A percentile compares a stretch with the other conserved stretches of the same genome.
phyloP scores from a whole-genome alignment of 2,113 vertebrate species.

The Boulengerochromis microlepis region DNA sequence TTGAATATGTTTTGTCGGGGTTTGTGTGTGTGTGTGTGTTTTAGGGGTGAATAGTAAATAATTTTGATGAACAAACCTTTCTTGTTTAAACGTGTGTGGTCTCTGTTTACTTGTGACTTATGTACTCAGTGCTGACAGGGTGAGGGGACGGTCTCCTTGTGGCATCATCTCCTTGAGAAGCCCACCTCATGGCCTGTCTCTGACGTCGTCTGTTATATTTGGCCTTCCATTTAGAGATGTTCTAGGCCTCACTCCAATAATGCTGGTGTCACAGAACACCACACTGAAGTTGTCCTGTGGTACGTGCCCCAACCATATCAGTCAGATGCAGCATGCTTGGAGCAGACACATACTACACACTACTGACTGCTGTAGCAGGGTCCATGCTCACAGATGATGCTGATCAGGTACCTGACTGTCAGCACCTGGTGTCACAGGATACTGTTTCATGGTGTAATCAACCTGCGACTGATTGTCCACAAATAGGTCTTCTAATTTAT shows the following conservation, averaged over 20 bases:
- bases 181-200: background rate
- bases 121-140: background rate
- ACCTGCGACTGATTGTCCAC: background rate
- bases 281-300: background rate
- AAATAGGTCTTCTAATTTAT: background rate
- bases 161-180: background rate
- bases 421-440: background rate
- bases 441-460: background rate
- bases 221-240: no score
- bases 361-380: background rate
- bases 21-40: background rate
- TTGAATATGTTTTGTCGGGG: background rate
- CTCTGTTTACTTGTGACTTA: background rate
- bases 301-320: rapidly evolving
- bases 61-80: background rate
- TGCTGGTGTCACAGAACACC: background rate
- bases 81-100: background rate
- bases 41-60: background rate
- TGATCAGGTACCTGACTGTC: background rate
- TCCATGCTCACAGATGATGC: background rate
- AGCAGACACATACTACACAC: background rate
- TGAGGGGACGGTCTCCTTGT: background rate
- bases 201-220: background rate
- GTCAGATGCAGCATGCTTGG: background rate
- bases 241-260: no score